Evolutionary conservation across 2,797 vertebrate genomes (phyloP).

Genomic region (Hydrolagus colliei): DNA sequence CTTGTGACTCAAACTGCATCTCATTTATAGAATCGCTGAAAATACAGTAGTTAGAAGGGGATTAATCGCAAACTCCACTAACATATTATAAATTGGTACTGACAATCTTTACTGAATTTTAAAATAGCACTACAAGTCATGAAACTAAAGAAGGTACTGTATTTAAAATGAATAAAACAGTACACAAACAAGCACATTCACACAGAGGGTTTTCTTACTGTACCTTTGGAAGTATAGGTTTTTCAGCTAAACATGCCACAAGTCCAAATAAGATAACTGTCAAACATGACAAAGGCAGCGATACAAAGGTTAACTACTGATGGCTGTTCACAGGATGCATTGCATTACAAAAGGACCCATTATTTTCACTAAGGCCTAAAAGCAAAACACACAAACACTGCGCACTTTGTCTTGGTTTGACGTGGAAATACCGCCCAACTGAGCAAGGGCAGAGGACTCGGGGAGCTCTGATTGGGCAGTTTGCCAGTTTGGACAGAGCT

Average conservation of each 20-base stretch:
- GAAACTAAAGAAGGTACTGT: background rate
- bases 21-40: too few species aligned
- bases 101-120: background rate
- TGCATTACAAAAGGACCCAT: background rate
- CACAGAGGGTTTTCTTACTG: background rate
- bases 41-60: too few species aligned
- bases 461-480: conserved; percentile 42
- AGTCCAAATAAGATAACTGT: background rate
- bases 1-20: too few species aligned
- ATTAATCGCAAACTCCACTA: too few species aligned
- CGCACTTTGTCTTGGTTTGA: conserved; percentile 20
- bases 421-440: conserved; percentile 36
- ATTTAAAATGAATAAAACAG: background rate
- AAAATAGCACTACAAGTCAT: background rate
- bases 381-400: conserved; percentile 29
- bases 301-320: background rate
- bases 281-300: background rate
- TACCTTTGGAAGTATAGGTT: background rate
- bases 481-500: conserved; percentile 39
- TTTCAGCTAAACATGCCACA: background rate
- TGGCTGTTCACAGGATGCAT: background rate
- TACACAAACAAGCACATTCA: background rate
- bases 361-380: background rate
- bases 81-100: too few species aligned
- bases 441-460: conserved; percentile 35